Conservation (phyloP, 2,797 vertebrate species). For the Natrix natrix region DNA sequence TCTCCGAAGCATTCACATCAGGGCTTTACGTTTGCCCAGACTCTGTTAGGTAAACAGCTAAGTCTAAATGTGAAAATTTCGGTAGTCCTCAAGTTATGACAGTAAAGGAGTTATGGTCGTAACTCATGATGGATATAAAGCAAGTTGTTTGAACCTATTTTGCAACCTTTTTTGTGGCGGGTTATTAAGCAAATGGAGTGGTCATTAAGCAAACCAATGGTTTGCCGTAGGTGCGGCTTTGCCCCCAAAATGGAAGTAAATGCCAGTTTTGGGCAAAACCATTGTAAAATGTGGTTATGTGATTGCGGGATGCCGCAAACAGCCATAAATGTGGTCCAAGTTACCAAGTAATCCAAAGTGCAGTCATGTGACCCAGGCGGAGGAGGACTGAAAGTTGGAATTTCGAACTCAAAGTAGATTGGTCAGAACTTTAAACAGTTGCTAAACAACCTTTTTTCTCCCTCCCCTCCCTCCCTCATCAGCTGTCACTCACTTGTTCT, state of each 20-base stretch:
- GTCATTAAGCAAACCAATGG: neutral
- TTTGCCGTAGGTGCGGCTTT: neutral
- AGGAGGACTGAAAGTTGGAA: neutral
- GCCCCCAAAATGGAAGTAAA: neutral
- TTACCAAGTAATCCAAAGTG: neutral
- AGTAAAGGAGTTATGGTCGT: neutral
- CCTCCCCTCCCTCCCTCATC: too few relatives aligned
- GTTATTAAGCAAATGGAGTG: neutral
- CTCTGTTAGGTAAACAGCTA: neutral
- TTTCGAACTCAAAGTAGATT: neutral
- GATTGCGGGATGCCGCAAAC: neutral
- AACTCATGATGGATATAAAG: neutral
- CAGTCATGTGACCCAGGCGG: neutral
- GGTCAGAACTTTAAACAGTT: neutral
- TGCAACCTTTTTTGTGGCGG: neutral
- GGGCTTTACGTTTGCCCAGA: neutral
- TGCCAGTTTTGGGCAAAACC: neutral
- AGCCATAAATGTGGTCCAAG: neutral
- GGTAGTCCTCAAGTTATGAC: neutral
- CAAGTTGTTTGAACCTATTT: neutral
- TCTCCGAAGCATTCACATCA: neutral
- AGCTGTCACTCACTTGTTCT: slow-evolving; percentile 10
- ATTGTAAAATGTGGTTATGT: neutral
- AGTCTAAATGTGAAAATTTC: neutral
- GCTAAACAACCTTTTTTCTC: neutral